phyloP scores from a whole-genome alignment of 2,888 invertebrate genomes.

The Galerucella nymphaeae region DNA sequence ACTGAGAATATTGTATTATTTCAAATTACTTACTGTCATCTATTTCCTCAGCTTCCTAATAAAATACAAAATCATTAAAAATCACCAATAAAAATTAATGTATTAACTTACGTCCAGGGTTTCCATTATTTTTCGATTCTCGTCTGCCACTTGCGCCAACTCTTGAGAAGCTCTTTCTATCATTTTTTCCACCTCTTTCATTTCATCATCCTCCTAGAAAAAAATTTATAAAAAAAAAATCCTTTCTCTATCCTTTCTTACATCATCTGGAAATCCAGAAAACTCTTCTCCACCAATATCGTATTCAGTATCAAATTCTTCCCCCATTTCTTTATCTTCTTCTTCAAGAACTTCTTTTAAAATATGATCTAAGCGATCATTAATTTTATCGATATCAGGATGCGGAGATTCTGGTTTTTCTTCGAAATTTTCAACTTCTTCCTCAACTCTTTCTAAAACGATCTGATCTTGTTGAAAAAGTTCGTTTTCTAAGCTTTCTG shows the following conservation, averaged over 20 bases:
- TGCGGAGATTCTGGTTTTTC: not conserved
- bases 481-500: conserved; percentile 37
- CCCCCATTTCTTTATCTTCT: conserved; percentile 16
- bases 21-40: not conserved
- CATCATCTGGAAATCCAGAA: conserved; percentile 14
- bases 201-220: conserved; percentile 50
- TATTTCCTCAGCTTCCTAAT: conserved; percentile 20
- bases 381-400: conserved; percentile 16
- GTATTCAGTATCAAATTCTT: conserved; percentile 13
- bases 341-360: conserved; percentile 16
- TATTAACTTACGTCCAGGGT: conserved; percentile 38
- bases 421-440: conserved; percentile 25
- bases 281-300: conserved; percentile 17
- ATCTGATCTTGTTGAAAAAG: not conserved
- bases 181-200: conserved; percentile 59
- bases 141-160: conserved; percentile 57
- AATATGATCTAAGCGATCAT: conserved; percentile 25
- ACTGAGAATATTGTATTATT: not conserved
- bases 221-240: not conserved
- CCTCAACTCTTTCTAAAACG: conserved; percentile 21
- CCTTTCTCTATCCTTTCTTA: not conserved
- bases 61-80: not conserved
- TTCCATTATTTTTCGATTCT: conserved; percentile 54
- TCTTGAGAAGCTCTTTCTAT: conserved; percentile 56
- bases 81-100: not conserved